A percentile compares a stretch with the other conserved stretches of the same genome.
Conservation (phyloP, 2,113 vertebrate genomes). For the Hassar affinis region DNA sequence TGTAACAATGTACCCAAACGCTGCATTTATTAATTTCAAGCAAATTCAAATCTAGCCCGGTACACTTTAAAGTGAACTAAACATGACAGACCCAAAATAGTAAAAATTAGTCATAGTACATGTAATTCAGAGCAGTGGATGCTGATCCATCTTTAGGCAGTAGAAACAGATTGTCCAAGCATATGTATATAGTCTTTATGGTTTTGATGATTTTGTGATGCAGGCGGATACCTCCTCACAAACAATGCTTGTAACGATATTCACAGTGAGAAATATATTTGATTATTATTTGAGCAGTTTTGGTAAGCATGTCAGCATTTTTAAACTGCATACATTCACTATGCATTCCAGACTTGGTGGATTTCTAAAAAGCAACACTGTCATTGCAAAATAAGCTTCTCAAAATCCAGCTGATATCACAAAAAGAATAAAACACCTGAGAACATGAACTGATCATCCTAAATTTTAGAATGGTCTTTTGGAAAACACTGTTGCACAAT, state of each 20-base stretch:
- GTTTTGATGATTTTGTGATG: conserved; percentile 20
- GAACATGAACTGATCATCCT: not conserved
- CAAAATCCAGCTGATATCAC: not conserved
- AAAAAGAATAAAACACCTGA: conserved; percentile 14
- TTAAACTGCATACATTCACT: not conserved
- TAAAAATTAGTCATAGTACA: not conserved
- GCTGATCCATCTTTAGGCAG: not conserved
- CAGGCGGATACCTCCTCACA: not conserved
- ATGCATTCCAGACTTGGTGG: not conserved
- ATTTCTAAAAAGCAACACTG: not conserved
- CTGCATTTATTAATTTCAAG: not conserved
- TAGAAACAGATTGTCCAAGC: conserved; percentile 47
- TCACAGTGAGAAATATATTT: conserved; percentile 19
- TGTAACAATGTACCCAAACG: not conserved
- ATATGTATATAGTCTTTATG: conserved; percentile 4
- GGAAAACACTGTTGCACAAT: not conserved
- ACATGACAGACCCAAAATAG: not conserved
- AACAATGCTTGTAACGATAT: not conserved
- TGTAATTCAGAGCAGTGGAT: not conserved
- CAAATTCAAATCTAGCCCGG: not conserved
- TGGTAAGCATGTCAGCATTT: conserved; percentile 3
- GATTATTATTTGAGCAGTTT: not conserved
- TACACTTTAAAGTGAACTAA: not conserved
- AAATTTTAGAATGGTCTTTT: not conserved
- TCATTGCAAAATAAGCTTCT: not conserved